Evolutionary conservation across 2,113 vertebrate genomes (phyloP).

Genomic region (Campylomormyrus numenius): DNA sequence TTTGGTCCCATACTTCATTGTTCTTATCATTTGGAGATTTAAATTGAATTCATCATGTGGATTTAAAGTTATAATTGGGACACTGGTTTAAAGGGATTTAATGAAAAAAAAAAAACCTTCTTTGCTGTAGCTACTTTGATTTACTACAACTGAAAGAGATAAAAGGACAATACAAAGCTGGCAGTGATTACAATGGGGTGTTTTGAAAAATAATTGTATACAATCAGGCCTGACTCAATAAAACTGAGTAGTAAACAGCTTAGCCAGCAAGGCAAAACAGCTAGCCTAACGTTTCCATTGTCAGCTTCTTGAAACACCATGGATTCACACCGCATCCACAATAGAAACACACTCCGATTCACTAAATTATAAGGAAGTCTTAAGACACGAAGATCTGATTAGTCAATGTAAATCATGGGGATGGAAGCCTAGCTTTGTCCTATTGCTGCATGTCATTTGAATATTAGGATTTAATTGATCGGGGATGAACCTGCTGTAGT

Average conservation of each 20-base stretch:
- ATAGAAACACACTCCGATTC: background rate
- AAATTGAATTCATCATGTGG: background rate
- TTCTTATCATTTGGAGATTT: background rate
- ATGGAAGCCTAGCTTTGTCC: background rate
- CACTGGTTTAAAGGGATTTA: background rate
- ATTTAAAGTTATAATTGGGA: background rate
- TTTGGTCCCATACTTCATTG: background rate
- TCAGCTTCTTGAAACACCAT: background rate
- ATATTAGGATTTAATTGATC: background rate
- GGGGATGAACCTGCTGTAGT: background rate
- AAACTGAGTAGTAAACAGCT: background rate
- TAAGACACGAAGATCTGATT: background rate
- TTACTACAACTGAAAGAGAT: background rate
- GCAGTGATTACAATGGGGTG: background rate
- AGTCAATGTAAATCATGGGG: background rate
- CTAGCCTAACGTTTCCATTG: background rate
- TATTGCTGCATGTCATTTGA: background rate
- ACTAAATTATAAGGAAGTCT: background rate
- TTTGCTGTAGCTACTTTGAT: background rate
- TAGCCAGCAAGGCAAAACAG: background rate
- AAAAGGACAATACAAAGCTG: background rate
- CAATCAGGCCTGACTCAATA: conserved; percentile 3
- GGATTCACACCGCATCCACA: background rate
- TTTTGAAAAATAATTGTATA: conserved; percentile 1
- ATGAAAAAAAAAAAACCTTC: background rate